Percentiles rank a stretch among this genome's conserved stretches.
Evolutionary conservation across 1,140 invertebrate species (phyloP).

Genomic region (Drosophila mauritiana): DNA sequence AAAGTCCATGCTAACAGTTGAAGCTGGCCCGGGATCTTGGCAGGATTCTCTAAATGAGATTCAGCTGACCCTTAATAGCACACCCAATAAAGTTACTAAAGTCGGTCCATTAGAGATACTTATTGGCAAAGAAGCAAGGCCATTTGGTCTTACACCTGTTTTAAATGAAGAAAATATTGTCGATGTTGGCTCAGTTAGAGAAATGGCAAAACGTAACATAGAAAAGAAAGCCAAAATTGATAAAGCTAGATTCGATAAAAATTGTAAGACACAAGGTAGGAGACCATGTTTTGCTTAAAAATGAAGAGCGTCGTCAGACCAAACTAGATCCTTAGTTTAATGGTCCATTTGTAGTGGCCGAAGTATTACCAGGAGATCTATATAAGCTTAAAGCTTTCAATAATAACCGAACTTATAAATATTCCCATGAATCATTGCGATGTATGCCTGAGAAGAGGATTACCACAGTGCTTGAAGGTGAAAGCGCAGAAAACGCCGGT

Average conservation of each 20-base stretch:
- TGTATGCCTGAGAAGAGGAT: neutral
- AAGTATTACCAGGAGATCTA: slow-evolving; percentile 13
- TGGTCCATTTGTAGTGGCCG: slow-evolving; percentile 11
- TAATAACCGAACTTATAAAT: slow-evolving; percentile 21
- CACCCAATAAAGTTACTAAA: slow-evolving; percentile 35
- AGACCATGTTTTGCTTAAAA: no score
- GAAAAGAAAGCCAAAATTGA: no score
- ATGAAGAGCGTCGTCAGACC: no score
- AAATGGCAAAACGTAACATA: no score
- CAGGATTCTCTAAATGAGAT: no score
- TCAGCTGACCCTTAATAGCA: no score
- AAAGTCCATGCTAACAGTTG: no score
- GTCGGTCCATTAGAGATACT: slow-evolving; percentile 43
- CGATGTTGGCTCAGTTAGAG: neutral
- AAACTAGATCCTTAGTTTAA: no score
- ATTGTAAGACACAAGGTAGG: no score
- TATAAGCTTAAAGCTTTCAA: slow-evolving; percentile 12
- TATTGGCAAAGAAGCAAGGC: slow-evolving; percentile 19
- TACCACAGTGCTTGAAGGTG: neutral
- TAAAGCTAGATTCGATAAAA: neutral
- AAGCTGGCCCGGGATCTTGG: no score
- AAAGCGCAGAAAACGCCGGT: no score
- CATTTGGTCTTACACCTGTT: slow-evolving; percentile 21
- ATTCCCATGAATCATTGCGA: slow-evolving; percentile 10
- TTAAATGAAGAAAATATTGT: slow-evolving; percentile 3